Evolutionary conservation across 1,140 invertebrate genomes (phyloP).

Genomic region (Melanaphis sacchari): DNA sequence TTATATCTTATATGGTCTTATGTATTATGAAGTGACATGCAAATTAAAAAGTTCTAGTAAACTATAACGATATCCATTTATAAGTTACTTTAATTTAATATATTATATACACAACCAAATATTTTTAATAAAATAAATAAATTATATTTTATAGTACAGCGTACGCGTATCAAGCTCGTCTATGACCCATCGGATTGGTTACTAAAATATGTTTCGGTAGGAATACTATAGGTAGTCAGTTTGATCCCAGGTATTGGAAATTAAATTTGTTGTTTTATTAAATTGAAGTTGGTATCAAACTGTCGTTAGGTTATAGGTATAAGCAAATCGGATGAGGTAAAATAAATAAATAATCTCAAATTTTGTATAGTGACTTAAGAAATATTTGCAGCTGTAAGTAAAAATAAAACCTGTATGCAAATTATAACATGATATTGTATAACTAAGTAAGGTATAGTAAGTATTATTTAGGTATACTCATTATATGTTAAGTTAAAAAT

Average conservation of each 20-base stretch:
- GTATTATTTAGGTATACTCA: background rate
- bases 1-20: background rate
- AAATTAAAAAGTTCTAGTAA: background rate
- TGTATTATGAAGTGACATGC: background rate
- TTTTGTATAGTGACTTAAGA: background rate
- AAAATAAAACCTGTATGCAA: background rate
- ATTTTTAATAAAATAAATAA: background rate
- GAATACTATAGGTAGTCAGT: background rate
- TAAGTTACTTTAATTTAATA: background rate
- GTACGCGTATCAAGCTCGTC: background rate
- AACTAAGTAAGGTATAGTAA: background rate
- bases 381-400: background rate
- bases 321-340: background rate
- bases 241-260: background rate
- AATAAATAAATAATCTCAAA: background rate
- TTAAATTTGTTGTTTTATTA: background rate
- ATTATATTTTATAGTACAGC: background rate
- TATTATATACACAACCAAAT: background rate
- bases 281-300: background rate
- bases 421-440: background rate
- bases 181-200: background rate
- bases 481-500: background rate
- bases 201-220: background rate
- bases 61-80: background rate
- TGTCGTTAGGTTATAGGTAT: background rate